Evolutionary conservation across 2,113 vertebrate species (phyloP).

Genomic region (Noturus placidus): DNA sequence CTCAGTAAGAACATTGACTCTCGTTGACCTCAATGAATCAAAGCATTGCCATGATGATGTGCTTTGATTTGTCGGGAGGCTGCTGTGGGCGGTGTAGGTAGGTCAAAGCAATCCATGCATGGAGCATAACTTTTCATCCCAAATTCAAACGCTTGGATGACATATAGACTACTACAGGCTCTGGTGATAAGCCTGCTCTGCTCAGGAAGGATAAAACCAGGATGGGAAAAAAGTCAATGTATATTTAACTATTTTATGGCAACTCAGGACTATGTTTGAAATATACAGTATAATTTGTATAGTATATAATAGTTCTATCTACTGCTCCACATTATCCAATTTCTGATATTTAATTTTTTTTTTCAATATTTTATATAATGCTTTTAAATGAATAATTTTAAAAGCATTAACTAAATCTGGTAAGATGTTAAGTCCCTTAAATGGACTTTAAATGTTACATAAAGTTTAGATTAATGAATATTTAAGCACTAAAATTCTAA

Average conservation of each 20-base stretch:
- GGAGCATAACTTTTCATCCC: slow-evolving; percentile 48
- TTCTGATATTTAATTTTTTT: not conserved
- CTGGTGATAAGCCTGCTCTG: slow-evolving; percentile 37
- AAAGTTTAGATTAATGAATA: not conserved
- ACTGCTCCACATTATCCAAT: not conserved
- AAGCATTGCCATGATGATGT: slow-evolving; percentile 44
- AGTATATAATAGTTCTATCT: not conserved
- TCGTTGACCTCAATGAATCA: slow-evolving; percentile 55
- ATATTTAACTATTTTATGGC: slow-evolving; percentile 11
- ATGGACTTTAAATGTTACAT: not conserved
- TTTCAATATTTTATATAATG: not conserved
- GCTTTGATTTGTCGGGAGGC: slow-evolving; percentile 45
- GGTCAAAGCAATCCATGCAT: slow-evolving; percentile 45
- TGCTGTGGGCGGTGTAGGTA: slow-evolving; percentile 43
- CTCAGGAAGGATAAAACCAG: slow-evolving; percentile 23
- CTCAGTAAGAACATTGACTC: slow-evolving; percentile 44
- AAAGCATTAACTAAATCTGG: too few relatives aligned
- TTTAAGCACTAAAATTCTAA: not conserved
- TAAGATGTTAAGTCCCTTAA: not conserved
- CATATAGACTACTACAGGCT: slow-evolving; percentile 35
- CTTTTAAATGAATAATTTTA: not conserved
- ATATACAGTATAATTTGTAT: not conserved
- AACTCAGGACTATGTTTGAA: not conserved
- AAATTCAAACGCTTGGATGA: slow-evolving; percentile 46
- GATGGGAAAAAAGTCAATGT: not conserved